Base-by-base conservation (phyloP, 2,797 vertebrate genomes). In the Coreius guichenoti region DNA sequence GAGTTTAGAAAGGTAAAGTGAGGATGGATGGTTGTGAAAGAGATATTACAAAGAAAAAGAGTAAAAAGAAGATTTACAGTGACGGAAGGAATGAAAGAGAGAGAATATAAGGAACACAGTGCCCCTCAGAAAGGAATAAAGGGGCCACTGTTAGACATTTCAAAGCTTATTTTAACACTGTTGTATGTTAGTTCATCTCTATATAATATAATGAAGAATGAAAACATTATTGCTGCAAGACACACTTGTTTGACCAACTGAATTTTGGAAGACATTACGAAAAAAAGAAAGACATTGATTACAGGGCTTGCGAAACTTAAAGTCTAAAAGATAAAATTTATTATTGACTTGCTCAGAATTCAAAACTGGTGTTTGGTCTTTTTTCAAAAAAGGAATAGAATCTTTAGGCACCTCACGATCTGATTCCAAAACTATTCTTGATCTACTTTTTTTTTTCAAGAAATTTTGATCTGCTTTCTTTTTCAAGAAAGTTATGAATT, bases 111-210 rank as follows among this genome's bases (percentile, higher is more conserved):
- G 67, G 36, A 65, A 80, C 68, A 80, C 68, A 75, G 74, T 26
- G 47, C 33, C 85, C 75, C 74, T 82, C 8, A 80, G 47, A 63
- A 51, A 58, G 58, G 67, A 70, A 76, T 69, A 81, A 77, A 82
- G 54, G 36, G 29, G 9, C 33, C 83, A 77, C 36, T 85, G 78
- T 84, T 82, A 68, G 14, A n/a, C 70, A 63, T 26, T 73, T n/a
- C 67, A 47, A 49, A 61, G 9, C 16, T 67, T 14, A 80, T n/a
- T 70, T 69, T 75, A 86, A 56, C 49, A 76, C 51, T 19, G 29
- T 21, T 54, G 6, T 56, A 23, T 76, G 31, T 76, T 36, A 56
- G 19, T 21, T 13, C 5, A 36, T 5, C 17, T 73, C 26, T 19
- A 17, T 73, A 13, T 73, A 33, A 67, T 67, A 67, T 67, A 5